Base-by-base conservation (phyloP, 2,113 vertebrate genomes). In the Larimichthys crocea region DNA sequence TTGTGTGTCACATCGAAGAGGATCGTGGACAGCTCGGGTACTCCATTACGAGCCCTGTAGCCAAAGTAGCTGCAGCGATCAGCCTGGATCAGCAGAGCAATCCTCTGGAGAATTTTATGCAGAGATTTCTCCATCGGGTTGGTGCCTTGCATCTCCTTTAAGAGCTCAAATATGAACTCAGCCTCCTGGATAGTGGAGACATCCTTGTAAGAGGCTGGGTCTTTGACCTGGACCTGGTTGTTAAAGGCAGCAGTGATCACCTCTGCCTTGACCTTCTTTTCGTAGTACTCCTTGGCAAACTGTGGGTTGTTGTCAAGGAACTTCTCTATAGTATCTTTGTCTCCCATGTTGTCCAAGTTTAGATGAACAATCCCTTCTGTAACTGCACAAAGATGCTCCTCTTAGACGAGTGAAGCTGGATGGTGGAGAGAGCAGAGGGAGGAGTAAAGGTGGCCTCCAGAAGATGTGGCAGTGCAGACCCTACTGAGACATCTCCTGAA, bases 251-350 rank as follows among this genome's bases (percentile, higher is more conserved):
- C 93, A 31, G 84, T 89, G 55, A 96, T 84, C 1, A 89, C 92
- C 69, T 96, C 96, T 11, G 91, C 76, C 66, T 93, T 91, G 48
- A 97, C 73, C 86, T 96, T 97, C 91, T 90, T 94, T 53, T 97
- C 90, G 0, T 95, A 97, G 92, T 96, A 98, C 17, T 97, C 95
- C 94, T 96, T 96, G 62, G 96, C 96, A 90, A 97, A 96, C 78
- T 92, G 92, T 16, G 96, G 97, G 80, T 97, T 96, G 89, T 96
- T 96, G 89, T 97, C 95, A 40, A 98, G 86, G 78, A 96, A 98
- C 90, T 96, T 96, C 94, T 97, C 96, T 35, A 97, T 96, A 87
- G 93, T 80, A 68, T 96, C 95, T 90, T 95, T 96, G 92, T 91
- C 96, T 74, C 90, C 94, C 96, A 97, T 97, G 69, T 60, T 90